These are phyloP conservation scores for Drosophila nigromelanica DNA, from an alignment of 1,140 invertebrate species.

Conservation along the genomic window DNA sequence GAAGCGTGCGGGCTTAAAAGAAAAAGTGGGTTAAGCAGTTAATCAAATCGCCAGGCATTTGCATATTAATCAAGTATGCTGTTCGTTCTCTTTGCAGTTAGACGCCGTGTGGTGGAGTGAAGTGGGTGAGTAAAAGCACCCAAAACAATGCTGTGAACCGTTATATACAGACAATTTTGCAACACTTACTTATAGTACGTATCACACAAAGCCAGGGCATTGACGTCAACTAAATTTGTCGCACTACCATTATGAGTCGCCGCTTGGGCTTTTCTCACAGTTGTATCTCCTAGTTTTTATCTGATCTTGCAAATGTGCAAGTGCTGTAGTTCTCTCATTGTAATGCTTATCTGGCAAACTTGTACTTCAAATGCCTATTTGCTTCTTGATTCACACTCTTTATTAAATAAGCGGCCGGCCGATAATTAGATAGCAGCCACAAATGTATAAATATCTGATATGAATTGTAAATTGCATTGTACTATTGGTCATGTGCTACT, in stretches of 20 bases:
- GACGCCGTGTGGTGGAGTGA: slow-evolving; percentile 2
- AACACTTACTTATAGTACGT: slow-evolving; percentile 24
- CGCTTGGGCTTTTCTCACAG: slow-evolving; percentile 20
- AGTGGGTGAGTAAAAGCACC: slow-evolving; percentile 43
- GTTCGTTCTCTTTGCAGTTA: slow-evolving; percentile 60
- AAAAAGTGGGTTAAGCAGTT: slow-evolving; percentile 70
- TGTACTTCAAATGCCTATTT: slow-evolving; percentile 28
- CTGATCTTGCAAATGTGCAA: slow-evolving; percentile 15
- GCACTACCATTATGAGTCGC: slow-evolving; percentile 35
- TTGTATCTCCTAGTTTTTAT: slow-evolving; percentile 11
- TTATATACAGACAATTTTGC: slow-evolving; percentile 37
- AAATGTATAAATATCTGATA: slow-evolving; percentile 3
- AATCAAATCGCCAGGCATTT: slow-evolving; percentile 72
- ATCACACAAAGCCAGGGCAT: slow-evolving; percentile 19
- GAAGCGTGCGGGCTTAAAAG: slow-evolving; percentile 49
- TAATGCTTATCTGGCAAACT: slow-evolving; percentile 25
- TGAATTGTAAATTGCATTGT: slow-evolving; percentile 43
- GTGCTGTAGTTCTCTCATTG: slow-evolving; percentile 7
- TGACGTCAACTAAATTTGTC: slow-evolving; percentile 36
- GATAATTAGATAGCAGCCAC: slow-evolving; percentile 45
- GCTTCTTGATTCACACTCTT: slow-evolving; percentile 51
- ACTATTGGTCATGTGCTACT: slow-evolving; percentile 46
- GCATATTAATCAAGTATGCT: slow-evolving; percentile 75
- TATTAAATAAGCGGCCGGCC: slow-evolving; percentile 43
- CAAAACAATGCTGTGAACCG: slow-evolving; percentile 42